Evolutionary conservation across 2,888 invertebrate species (phyloP).

Genomic region (Pterobdella sp.): DNA sequence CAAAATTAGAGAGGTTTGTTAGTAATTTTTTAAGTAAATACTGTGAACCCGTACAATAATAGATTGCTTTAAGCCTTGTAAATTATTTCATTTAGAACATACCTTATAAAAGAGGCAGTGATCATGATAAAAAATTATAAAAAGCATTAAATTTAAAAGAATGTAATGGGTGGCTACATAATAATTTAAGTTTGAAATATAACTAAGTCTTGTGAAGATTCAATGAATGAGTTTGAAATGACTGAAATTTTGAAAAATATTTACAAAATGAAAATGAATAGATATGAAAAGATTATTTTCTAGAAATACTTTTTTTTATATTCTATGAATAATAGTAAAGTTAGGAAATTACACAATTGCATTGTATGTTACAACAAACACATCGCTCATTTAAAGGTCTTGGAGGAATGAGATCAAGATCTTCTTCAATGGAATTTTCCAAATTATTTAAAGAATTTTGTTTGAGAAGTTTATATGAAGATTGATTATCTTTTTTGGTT

Average conservation of each 20-base stretch:
- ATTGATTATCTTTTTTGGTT: not conserved
- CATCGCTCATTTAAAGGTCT: constrained; percentile 52
- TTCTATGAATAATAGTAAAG: not conserved
- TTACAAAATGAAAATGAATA: not conserved
- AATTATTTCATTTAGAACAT: too few species aligned
- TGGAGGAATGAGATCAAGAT: constrained; percentile 55
- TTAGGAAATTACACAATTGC: constrained; percentile 39
- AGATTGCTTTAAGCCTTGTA: too few species aligned
- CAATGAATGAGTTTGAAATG: not conserved
- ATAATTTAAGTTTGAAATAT: too few species aligned
- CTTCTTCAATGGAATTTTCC: constrained; percentile 47
- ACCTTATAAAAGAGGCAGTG: too few species aligned
- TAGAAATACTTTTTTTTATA: not conserved
- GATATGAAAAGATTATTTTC: not conserved
- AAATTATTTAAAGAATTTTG: not conserved
- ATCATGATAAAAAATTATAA: too few species aligned
- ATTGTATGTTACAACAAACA: constrained; percentile 49
- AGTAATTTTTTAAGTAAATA: too few species aligned
- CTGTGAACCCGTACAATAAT: too few species aligned
- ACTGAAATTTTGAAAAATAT: not conserved
- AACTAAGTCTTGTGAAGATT: not conserved
- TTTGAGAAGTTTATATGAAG: constrained; percentile 41
- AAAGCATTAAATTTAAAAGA: too few species aligned
- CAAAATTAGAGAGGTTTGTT: too few species aligned
- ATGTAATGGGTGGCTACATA: too few species aligned